A percentile compares a stretch with the other conserved stretches of the same genome.
Conservation (phyloP, 2,888 invertebrate species). For the Standfussiana lucernea region DNA sequence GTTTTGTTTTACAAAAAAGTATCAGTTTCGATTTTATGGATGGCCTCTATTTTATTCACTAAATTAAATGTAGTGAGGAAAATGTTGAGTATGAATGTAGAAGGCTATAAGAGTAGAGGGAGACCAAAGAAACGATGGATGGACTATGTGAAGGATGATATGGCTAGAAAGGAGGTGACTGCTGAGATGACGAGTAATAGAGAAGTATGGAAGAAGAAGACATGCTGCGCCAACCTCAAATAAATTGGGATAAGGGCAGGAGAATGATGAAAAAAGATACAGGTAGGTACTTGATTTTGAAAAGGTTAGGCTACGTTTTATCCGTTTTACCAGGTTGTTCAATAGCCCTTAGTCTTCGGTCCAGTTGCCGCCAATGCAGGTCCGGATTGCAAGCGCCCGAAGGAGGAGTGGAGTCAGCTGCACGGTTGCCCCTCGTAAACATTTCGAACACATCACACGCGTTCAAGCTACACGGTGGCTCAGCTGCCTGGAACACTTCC, state of each 20-base stretch:
- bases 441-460: slow-evolving; percentile 90
- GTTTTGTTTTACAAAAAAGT: not conserved
- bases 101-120: no score
- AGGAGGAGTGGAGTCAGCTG: slow-evolving; percentile 66
- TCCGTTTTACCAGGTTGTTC: slow-evolving; percentile 92
- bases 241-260: no score
- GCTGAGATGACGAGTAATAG: no score
- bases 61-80: no score
- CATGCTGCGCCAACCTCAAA: no score
- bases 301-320: no score
- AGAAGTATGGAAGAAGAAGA: no score
- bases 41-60: not conserved
- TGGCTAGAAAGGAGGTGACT: no score
- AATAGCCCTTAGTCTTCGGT: slow-evolving; percentile 92
- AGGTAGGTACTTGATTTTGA: not conserved
- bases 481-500: slow-evolving; percentile 70
- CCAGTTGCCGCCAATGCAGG: slow-evolving; percentile 89
- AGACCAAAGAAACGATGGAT: no score
- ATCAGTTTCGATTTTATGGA: not conserved
- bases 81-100: no score
- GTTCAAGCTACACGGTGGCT: slow-evolving; percentile 85
- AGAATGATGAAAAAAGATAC: not conserved
- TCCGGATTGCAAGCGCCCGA: slow-evolving; percentile 80
- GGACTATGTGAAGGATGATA: no score
- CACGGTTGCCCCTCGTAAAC: slow-evolving; percentile 73